Conservation (phyloP, 2,888 invertebrate genomes). For the Aquatica leii region DNA sequence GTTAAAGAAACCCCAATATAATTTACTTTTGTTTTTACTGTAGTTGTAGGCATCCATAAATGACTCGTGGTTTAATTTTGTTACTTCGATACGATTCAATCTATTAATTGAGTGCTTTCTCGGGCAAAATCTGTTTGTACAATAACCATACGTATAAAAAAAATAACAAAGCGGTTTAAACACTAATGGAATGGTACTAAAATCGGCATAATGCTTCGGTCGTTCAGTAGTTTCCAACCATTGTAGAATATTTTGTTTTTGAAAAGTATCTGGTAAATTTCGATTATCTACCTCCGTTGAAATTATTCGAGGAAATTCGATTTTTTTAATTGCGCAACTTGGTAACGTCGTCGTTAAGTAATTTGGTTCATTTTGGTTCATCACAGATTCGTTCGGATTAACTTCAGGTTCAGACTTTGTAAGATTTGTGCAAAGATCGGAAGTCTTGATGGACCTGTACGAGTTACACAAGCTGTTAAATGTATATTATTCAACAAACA, state of each 20-base stretch:
- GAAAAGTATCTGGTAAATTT: not conserved
- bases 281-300: not conserved
- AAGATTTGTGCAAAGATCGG: not conserved
- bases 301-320: too few species aligned
- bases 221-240: not conserved
- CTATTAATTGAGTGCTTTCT: not conserved
- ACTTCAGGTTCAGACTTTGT: not conserved
- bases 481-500: too few species aligned
- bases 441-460: not conserved
- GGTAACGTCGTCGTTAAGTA: not conserved
- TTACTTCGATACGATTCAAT: not conserved
- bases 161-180: not conserved
- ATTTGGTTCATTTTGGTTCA: not conserved
- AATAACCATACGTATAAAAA: not conserved
- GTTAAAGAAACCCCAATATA: not conserved
- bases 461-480: too few species aligned
- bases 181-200: not conserved
- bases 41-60: conserved; percentile 2
- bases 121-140: not conserved
- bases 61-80: not conserved
- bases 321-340: too few species aligned
- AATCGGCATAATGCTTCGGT: not conserved
- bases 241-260: not conserved
- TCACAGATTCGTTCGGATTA: not conserved
- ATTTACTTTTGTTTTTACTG: not conserved